A percentile compares a stretch with the other conserved stretches of the same genome.
These are phyloP conservation scores for Hemaris fuciformis DNA, from an alignment of 2,888 invertebrate genomes.

Conservation along the genomic window DNA sequence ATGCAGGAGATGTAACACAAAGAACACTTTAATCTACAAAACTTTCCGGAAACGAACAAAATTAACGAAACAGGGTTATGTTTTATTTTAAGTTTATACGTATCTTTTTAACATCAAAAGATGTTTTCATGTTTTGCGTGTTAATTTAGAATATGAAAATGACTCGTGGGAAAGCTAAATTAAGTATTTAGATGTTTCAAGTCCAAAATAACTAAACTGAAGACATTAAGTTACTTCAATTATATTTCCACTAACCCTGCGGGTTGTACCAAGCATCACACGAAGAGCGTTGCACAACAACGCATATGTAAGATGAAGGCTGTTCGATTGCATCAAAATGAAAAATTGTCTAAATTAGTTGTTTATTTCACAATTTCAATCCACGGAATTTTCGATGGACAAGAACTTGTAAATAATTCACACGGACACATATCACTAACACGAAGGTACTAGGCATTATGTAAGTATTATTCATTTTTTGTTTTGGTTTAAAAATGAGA, in stretches of 20 bases:
- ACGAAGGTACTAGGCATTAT: neutral
- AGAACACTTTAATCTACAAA: neutral
- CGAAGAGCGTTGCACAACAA: neutral
- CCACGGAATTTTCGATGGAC: slow-evolving; percentile 19
- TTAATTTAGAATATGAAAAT: neutral
- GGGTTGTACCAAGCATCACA: neutral
- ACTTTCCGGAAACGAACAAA: neutral
- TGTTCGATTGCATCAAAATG: slow-evolving; percentile 39
- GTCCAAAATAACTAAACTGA: neutral
- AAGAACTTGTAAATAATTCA: neutral
- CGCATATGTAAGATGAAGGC: slow-evolving; percentile 33
- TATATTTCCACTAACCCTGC: neutral
- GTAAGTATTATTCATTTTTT: neutral
- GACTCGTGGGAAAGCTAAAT: neutral
- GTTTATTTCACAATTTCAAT: slow-evolving; percentile 41
- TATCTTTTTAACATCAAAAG: neutral
- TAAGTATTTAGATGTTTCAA: neutral
- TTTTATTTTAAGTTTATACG: neutral
- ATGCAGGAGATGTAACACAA: neutral
- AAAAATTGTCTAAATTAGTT: slow-evolving; percentile 50
- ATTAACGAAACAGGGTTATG: neutral
- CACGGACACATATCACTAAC: neutral
- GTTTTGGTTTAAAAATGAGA: too few species aligned
- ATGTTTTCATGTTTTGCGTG: neutral
- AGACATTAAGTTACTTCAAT: neutral